Base-by-base conservation (phyloP, 2,888 invertebrate genomes). In the Idaea aversata region DNA sequence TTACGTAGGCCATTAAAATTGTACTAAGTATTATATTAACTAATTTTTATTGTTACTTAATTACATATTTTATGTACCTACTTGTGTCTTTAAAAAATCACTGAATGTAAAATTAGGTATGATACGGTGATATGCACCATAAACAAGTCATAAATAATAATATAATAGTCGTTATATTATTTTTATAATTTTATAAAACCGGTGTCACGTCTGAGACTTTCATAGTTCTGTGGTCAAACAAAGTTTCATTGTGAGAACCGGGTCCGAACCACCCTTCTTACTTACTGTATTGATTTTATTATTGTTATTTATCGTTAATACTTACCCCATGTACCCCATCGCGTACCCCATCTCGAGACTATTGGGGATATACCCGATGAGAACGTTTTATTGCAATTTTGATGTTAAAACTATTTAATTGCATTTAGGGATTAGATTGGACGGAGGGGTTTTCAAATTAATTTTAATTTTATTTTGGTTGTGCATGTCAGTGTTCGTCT, bases 281-380 rank as follows among this genome's bases (percentile, higher is more conserved):
- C 69, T 67, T 69, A 68, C 69, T 67, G 69, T 76, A 77, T 77
- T 74, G 77, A 77, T 77, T 77, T 77, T 77, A 74, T 74, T 77
- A 76, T 77, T 77, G 76, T 76, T 77, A 75, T 75, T 75, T 74
- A 70, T 72, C 72, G 70, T 69, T 71, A 72, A 71, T 71, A 65
- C 70, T 70, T 66, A 67, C 67, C 62, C 68, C 61, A 66, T 57
- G 68, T 66, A 63, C 62, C 61, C 65, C 25, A 25, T 25, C 25
- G 25, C 25, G 1, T 47, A 47, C 47, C 47, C 47, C 47, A 47
- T 47, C 47, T 47, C 10, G 64, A 65, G 59, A 3, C 4, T 7
- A 15, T 25, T 25, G 34, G 25, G 59, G 16, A 25, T 59, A 10
- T 16, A 6, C 7, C 15, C 59, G 59, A 59, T 25, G 34, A 15